phyloP scores from a whole-genome alignment of 2,113 vertebrate genomes.

The Hippoglossus stenolepis region DNA sequence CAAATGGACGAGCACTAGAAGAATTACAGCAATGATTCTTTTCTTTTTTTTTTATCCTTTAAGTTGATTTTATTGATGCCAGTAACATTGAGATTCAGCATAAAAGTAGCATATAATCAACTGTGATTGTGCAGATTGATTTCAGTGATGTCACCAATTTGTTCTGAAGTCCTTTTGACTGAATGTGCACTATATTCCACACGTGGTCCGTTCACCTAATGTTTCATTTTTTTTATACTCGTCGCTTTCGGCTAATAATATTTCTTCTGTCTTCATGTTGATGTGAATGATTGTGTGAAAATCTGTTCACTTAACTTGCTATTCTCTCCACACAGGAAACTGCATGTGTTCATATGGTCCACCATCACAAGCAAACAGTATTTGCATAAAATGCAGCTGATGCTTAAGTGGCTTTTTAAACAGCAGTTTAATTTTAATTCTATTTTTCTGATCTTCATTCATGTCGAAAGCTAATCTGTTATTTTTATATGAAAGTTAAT shows the following conservation, averaged over 20 bases:
- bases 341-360: neutral
- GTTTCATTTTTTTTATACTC: neutral
- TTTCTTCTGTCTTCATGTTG: slow-evolving; percentile 1
- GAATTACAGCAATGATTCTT: neutral
- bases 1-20: slow-evolving; percentile 72
- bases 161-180: neutral
- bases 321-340: slow-evolving; percentile 10
- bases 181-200: no score
- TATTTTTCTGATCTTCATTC: neutral
- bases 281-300: neutral
- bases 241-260: slow-evolving; percentile 5
- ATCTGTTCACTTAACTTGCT: slow-evolving; percentile 5
- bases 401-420: slow-evolving; percentile 22
- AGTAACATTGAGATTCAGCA: slow-evolving; percentile 33
- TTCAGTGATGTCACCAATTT: slow-evolving; percentile 24
- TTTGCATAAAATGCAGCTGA: slow-evolving; percentile 19
- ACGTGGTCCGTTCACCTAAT: neutral
- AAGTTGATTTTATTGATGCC: slow-evolving; percentile 31
- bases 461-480: slow-evolving; percentile 2
- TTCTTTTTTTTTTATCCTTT: neutral
- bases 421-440: no score
- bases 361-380: neutral
- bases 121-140: slow-evolving; percentile 51
- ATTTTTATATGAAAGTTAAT: slow-evolving; percentile 32
- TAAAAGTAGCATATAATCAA: slow-evolving; percentile 34